Evolutionary conservation across 2,113 vertebrate species (phyloP).

Genomic region (Erinaceus europaeus): DNA sequence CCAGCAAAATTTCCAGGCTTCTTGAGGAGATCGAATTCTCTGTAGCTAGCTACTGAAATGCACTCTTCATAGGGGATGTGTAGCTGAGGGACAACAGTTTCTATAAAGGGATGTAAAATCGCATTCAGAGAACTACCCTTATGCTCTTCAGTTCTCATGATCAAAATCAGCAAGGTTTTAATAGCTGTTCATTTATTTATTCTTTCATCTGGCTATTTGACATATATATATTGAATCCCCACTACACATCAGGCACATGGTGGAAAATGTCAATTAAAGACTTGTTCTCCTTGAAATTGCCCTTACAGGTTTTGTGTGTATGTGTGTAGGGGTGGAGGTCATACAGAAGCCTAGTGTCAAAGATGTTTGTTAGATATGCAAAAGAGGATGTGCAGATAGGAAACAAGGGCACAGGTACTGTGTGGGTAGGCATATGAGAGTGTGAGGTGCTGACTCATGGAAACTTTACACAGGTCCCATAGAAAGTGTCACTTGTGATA

Average conservation of each 20-base stretch:
- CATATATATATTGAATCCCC: neutral
- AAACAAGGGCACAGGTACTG: rapidly evolving
- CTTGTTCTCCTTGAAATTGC: neutral
- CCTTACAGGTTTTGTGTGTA: too few species aligned
- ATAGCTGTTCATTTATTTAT: neutral
- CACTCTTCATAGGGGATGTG: neutral
- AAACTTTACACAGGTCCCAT: neutral
- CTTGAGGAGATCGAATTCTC: constrained; percentile 14
- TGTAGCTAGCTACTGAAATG: neutral
- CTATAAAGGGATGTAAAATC: neutral
- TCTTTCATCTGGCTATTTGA: neutral
- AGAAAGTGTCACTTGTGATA: neutral
- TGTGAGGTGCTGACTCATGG: neutral
- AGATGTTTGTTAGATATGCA: neutral
- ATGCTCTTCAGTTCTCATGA: neutral
- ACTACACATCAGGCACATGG: neutral
- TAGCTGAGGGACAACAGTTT: neutral
- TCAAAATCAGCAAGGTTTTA: neutral
- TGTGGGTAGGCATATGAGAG: neutral
- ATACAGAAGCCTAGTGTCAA: neutral
- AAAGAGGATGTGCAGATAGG: neutral
- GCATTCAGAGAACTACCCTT: neutral
- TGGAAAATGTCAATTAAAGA: neutral
- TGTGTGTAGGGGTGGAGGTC: too few species aligned
- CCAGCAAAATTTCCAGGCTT: constrained; percentile 38